A percentile compares a stretch with the other conserved stretches of the same genome.
Conservation (phyloP, 2,113 vertebrate genomes). For the Mohoua ochrocephala region DNA sequence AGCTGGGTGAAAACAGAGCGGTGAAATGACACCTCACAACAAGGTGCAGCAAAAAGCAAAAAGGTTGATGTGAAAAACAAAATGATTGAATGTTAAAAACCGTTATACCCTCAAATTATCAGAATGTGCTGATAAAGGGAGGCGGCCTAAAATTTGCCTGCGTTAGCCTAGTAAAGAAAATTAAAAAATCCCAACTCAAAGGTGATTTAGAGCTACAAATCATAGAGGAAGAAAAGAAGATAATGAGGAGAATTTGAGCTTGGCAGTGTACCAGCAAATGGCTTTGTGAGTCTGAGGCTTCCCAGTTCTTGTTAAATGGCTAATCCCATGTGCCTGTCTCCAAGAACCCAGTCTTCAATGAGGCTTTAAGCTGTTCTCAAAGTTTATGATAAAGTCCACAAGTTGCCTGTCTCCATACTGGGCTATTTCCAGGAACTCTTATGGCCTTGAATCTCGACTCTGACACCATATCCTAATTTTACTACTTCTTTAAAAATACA, state of each 20-base stretch:
- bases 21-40: not conserved
- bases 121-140: not conserved
- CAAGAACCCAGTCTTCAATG: not conserved
- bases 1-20: not conserved
- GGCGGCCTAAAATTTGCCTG: not conserved
- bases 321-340: not conserved
- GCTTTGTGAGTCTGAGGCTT: not conserved
- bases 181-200: not conserved
- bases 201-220: not conserved
- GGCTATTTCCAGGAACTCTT: not conserved
- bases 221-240: not conserved
- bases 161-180: not conserved
- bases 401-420: not conserved
- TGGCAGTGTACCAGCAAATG: not conserved
- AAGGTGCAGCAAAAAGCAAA: not conserved
- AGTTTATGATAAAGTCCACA: not conserved
- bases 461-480: not conserved
- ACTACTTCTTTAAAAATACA: not conserved
- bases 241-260: not conserved
- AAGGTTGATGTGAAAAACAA: not conserved
- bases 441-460: not conserved
- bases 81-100: not conserved
- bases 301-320: not conserved
- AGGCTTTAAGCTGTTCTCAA: not conserved
- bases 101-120: not conserved